Conservation (phyloP, 1,140 invertebrate species). For the Conus betulinus region DNA sequence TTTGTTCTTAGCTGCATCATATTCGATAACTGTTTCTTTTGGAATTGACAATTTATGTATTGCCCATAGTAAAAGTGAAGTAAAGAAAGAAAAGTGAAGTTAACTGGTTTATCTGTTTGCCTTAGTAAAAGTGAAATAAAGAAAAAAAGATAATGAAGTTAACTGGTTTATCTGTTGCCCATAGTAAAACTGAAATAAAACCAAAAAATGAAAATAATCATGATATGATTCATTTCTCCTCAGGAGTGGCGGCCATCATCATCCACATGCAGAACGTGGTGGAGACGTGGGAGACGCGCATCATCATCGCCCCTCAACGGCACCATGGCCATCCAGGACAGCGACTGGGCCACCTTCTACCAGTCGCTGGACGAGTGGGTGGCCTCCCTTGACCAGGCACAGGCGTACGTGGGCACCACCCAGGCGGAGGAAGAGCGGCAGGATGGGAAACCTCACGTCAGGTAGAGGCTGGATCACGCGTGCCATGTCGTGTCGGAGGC, state of each 20-base stretch:
- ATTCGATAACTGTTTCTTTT: no score
- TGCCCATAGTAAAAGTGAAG: no score
- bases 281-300: slow-evolving; percentile 69
- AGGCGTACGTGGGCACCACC: slow-evolving; percentile 66
- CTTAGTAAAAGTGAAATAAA: no score
- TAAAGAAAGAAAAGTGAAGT: no score
- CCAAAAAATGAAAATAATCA: no score
- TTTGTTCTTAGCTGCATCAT: no score
- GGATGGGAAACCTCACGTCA: slow-evolving; percentile 62
- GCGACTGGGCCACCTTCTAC: slow-evolving; percentile 70
- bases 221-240: not conserved
- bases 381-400: slow-evolving; percentile 53
- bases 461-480: slow-evolving; percentile 45
- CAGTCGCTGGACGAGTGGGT: slow-evolving; percentile 73
- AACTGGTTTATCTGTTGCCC: no score
- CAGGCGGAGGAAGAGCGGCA: slow-evolving; percentile 63
- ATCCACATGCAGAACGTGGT: slow-evolving; percentile 69
- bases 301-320: slow-evolving; percentile 62
- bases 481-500: not conserved
- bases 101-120: no score
- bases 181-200: no score
- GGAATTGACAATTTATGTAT: no score
- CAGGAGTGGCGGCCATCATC: slow-evolving; percentile 69
- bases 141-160: no score
- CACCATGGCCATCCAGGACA: slow-evolving; percentile 63